phyloP scores from a whole-genome alignment of 2,113 vertebrate genomes.

The Leptosomus discolor region DNA sequence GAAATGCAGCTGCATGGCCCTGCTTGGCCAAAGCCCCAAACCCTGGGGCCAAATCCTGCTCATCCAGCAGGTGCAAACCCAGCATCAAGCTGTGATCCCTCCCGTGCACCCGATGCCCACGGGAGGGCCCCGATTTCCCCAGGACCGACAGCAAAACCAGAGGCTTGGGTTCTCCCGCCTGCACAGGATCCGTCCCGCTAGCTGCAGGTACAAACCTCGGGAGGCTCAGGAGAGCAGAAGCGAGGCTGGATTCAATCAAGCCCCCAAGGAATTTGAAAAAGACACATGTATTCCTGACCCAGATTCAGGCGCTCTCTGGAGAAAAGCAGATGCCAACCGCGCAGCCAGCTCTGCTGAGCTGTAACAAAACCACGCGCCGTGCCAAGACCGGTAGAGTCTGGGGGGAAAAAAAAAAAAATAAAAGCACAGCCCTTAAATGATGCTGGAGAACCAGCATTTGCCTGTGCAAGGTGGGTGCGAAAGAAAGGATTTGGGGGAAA shows the following conservation, averaged over 20 bases:
- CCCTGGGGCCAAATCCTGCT: not conserved
- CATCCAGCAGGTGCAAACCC: not conserved
- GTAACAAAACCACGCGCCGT: not conserved
- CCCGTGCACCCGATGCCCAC: accelerated
- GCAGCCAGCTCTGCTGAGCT: conserved; percentile 52
- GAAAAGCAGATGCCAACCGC: conserved; percentile 50
- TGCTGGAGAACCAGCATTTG: not conserved
- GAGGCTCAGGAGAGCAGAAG: not conserved
- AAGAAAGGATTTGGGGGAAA: not conserved
- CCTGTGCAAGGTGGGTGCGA: not conserved
- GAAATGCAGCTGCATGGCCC: not conserved
- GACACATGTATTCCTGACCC: conserved; percentile 59
- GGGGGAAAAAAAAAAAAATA: not conserved
- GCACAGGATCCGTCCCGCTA: not conserved
- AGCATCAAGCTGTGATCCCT: accelerated
- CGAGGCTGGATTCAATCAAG: not conserved
- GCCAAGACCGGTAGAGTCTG: not conserved
- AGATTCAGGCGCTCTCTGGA: conserved; percentile 55
- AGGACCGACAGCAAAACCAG: not conserved
- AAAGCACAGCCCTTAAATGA: not conserved
- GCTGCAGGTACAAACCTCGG: not conserved
- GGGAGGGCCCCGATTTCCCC: accelerated
- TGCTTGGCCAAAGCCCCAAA: not conserved
- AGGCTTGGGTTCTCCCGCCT: not conserved
- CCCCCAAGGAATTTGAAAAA: conserved; percentile 12